Base-by-base conservation (phyloP, 2,113 vertebrate genomes). In the Caloenas nicobarica region DNA sequence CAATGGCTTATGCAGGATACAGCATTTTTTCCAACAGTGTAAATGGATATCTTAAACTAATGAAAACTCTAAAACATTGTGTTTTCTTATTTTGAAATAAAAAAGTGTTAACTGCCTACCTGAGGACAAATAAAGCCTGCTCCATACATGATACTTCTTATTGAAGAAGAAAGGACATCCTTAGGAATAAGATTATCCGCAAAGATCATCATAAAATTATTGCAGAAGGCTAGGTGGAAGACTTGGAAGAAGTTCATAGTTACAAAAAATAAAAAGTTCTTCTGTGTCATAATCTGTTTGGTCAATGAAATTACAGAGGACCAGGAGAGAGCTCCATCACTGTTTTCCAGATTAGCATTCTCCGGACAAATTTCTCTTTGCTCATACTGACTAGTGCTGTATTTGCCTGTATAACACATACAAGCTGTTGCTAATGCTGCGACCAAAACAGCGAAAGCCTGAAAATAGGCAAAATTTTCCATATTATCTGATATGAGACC, bases 191-290 rank as follows among this genome's bases (percentile, higher is more conserved):
- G 98, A 85, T 98, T 98, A 86, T 99, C 99, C 0, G 96, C 94
- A 86, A 99, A 99, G 91, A 99, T 99, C 95, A 99, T 98, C 96
- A 99, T 98, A 83, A 99, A 99, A 97, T 99, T 99, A 96, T 91
- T 99, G 86, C 98, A 98, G 96, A 99, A 98, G 16, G 98, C 98
- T 58, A 98, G 86, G 89, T 99, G 98, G 95, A 99, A 99, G 81
- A 99, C 98, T 97, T 99, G 98, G 93, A 98, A 99, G 94, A 99
- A 99, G 98, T 99, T 99, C 98, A 99, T 98, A 0, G 97, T 56
- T 34, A 99, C 98, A 86, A 99, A 99, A 76, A 98, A 68, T 13
- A 98, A 64, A 13, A 99, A 99, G 93, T 99, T 98, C 71, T 97
- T 98, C 91, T 99, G 98, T 53, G 95, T 96, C 71, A 99, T 50